Evolutionary conservation across 2,797 vertebrate genomes (phyloP).

Genomic region (Gymnoscopelus microlampas): DNA sequence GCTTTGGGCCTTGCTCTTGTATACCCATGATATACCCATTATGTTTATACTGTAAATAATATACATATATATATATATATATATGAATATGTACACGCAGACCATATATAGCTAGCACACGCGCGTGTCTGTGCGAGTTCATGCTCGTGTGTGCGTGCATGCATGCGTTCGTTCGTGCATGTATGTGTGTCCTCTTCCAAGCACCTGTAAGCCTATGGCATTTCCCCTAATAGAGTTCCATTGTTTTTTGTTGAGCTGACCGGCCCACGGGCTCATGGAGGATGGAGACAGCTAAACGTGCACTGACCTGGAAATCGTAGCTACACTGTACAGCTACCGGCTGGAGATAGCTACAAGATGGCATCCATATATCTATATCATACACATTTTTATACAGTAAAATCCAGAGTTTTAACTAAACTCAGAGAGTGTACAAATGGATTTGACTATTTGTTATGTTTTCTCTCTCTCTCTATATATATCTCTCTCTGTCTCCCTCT

Average conservation of each 20-base stretch:
- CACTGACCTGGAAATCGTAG: conserved; percentile 67
- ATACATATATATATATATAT: too few relatives aligned
- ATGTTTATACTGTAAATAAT: too few relatives aligned
- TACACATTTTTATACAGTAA: too few relatives aligned
- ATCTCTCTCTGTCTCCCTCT: background rate
- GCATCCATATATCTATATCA: conserved; percentile 25
- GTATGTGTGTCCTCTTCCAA: conserved; percentile 20
- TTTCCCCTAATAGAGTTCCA: conserved; percentile 34
- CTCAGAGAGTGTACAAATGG: too few relatives aligned
- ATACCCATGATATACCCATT: too few relatives aligned
- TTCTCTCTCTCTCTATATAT: background rate
- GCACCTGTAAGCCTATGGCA: conserved; percentile 52
- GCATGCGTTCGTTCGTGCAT: background rate
- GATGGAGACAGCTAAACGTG: conserved; percentile 57
- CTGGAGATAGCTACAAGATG: conserved; percentile 52
- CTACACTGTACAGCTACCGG: conserved; percentile 36
- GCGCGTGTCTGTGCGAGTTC: too few relatives aligned
- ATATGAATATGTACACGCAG: background rate
- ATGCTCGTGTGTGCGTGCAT: background rate
- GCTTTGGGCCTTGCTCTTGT: too few relatives aligned
- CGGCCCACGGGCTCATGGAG: conserved; percentile 47
- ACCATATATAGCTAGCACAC: background rate
- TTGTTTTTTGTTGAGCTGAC: conserved; percentile 30
- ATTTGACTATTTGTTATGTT: too few relatives aligned
- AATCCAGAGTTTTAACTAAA: too few relatives aligned